phyloP scores from a whole-genome alignment of 2,888 invertebrate species.

The Acronicta alni region DNA sequence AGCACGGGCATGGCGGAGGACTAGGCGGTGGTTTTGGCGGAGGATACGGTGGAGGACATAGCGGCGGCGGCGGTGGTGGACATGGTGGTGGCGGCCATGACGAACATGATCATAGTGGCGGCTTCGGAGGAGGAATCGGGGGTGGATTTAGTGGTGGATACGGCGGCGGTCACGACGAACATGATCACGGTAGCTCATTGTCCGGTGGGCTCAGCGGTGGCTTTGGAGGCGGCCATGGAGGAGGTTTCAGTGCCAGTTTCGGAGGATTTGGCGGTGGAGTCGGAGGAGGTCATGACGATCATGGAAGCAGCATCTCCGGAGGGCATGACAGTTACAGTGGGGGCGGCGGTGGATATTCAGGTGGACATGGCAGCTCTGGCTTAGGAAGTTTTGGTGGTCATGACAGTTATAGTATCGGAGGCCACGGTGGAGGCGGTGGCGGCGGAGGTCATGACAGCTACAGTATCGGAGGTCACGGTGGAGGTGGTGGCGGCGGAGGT shows the following conservation, averaged over 20 bases:
- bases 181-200: conserved; percentile 42
- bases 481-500: conserved; percentile 53
- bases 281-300: conserved; percentile 61
- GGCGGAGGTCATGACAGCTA: conserved; percentile 61
- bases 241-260: conserved; percentile 54
- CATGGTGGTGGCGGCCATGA: conserved; percentile 58
- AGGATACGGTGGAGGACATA: conserved; percentile 51
- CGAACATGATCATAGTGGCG: conserved; percentile 60
- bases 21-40: conserved; percentile 57
- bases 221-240: conserved; percentile 51
- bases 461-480: conserved; percentile 58
- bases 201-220: conserved; percentile 52
- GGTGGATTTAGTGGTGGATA: conserved; percentile 63
- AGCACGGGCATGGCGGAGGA: conserved; percentile 58
- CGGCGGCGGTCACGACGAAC: conserved; percentile 58
- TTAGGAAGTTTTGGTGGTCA: conserved; percentile 59
- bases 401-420: conserved; percentile 54
- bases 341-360: conserved; percentile 56
- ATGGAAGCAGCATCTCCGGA: conserved; percentile 53
- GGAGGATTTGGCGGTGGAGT: conserved; percentile 56
- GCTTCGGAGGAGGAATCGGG: conserved; percentile 50
- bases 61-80: conserved; percentile 55
- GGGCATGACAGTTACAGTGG: conserved; percentile 59
- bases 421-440: conserved; percentile 56
- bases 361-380: conserved; percentile 51